These are phyloP conservation scores for Alouatta palliata DNA, from an alignment of 2,113 vertebrate genomes.

Conservation along the genomic window DNA sequence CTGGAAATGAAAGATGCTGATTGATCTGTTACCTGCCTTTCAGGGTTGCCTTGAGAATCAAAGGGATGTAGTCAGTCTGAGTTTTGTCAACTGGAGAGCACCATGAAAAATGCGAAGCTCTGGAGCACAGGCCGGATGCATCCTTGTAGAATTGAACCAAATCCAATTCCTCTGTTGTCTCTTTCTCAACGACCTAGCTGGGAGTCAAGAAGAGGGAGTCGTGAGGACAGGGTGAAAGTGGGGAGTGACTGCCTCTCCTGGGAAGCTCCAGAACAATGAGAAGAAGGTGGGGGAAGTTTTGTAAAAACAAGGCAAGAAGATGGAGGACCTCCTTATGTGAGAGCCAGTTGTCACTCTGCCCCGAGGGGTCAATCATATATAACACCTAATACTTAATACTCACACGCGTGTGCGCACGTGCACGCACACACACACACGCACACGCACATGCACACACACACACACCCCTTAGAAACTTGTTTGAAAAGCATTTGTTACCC, in stretches of 20 bases:
- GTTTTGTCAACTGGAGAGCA: not conserved
- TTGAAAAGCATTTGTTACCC: not conserved
- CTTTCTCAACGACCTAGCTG: not conserved
- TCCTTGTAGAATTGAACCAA: not conserved
- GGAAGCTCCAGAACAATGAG: not conserved
- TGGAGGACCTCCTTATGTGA: no score
- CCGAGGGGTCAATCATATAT: accelerated
- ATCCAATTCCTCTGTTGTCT: not conserved
- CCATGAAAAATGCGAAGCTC: not conserved
- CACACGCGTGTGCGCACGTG: not conserved
- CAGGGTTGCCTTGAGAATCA: not conserved
- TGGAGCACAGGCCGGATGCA: not conserved
- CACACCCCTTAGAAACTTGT: not conserved
- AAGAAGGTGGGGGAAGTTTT: not conserved
- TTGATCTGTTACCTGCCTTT: not conserved
- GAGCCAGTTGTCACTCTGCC: not conserved
- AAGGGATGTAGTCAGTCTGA: not conserved
- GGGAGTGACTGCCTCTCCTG: not conserved
- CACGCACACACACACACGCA: not conserved
- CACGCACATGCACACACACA: not conserved
- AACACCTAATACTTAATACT: not conserved
- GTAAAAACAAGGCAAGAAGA: not conserved
- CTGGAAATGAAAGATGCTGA: conserved; percentile 14
- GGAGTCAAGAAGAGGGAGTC: no score
- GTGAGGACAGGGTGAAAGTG: not conserved